Percentiles rank a stretch among this genome's conserved stretches.
Conservation (phyloP, 2,797 vertebrate species). For the Vireo griseus region DNA sequence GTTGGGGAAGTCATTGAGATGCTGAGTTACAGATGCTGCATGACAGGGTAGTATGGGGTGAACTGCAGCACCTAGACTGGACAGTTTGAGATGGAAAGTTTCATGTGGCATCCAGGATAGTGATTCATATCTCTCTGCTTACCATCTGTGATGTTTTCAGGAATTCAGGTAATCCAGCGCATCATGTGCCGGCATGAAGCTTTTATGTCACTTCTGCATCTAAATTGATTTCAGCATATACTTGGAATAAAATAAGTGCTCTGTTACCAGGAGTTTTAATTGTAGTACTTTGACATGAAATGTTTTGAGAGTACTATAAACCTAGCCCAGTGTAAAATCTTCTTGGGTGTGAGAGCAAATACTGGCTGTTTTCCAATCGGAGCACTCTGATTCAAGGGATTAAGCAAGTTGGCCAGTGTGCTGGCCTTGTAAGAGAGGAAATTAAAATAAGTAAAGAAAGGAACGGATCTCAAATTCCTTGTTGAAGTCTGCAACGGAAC, state of each 20-base stretch:
- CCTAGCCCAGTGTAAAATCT: not conserved
- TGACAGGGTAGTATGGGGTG: not conserved
- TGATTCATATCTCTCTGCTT: not conserved
- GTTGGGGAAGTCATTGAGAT: not conserved
- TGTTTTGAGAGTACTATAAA: not conserved
- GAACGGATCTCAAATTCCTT: not conserved
- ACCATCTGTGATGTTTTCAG: not conserved
- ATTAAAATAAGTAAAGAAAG: not conserved
- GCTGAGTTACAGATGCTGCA: not conserved
- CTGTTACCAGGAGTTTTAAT: not conserved
- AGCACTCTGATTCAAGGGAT: not conserved
- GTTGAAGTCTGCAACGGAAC: not conserved
- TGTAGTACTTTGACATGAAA: not conserved
- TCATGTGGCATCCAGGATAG: accelerated
- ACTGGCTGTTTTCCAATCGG: not conserved
- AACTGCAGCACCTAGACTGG: not conserved
- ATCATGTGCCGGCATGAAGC: not conserved
- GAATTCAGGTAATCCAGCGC: not conserved
- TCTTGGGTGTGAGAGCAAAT: not conserved
- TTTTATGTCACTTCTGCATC: not conserved
- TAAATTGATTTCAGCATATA: not conserved
- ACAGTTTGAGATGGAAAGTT: not conserved
- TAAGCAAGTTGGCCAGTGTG: not conserved
- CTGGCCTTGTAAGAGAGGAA: not conserved
- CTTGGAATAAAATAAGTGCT: not conserved